Evolutionary conservation across 1,140 invertebrate genomes (phyloP), one percentile per base, ranked within the genome.

Genomic region (Drosophila asahinai): DNA sequence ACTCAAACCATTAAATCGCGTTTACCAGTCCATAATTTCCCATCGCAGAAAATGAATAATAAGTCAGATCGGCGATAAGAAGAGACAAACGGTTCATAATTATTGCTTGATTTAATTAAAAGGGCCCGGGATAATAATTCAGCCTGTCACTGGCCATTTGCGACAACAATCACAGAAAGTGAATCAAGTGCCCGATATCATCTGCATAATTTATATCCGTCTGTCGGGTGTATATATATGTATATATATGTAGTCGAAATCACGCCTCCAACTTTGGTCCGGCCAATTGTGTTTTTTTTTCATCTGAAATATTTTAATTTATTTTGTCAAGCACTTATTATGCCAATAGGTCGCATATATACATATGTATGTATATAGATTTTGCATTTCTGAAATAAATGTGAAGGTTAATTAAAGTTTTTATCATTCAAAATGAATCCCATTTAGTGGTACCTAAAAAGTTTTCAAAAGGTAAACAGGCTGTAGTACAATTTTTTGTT

Each of bases 31-130:
- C 64, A 83, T 76, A 66, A 77, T 70, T 68, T 33, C 11, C n/a
- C 15, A n/a, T 14, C 15, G 1, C 19, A 65, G 36, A 40, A 58
- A 59, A 73, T 51, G 11, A 71, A 51, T 71, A 67, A 71, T 47
- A 66, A 19, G 17, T 1, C 5, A 17, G 33, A 14, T 2, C 0
- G 4, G 2, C 51, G 66, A 72, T 70, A 58, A 36, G 51, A 22
- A 40, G 65, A 42, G 65, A 59, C 52, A 71, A 72, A 70, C 27
- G 36, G 49, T 67, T 45, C 61, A 60, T 67, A 63, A 77, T 82
- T 77, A 77, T 63, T 63, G 30, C 58, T 49, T 63, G 71, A 77
- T 81, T 81, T 79, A 59, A 67, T 66, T 74, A 68, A 80, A 64
- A 57, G 25, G 42, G 47, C 36, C 52, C 48, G 36, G 49, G 52